Base-by-base conservation (phyloP, 2,113 vertebrate species). In the Lates calcarifer region DNA sequence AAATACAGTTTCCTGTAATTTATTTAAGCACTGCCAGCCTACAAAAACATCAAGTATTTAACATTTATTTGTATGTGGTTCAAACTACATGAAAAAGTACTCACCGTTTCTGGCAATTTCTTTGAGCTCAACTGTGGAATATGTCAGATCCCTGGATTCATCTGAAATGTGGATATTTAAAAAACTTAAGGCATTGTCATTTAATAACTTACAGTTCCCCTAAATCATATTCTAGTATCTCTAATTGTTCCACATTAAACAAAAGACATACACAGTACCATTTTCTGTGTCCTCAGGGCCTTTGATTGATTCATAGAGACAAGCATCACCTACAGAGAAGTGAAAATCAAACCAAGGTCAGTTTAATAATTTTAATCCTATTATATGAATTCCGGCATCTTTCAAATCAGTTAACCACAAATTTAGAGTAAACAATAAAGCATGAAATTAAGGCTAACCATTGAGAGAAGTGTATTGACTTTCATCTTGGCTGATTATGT, bases 111-210 rank as follows among this genome's bases (percentile, higher is more conserved):
- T 65, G n/a, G 9, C 13, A 17, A 33, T 12, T 14, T 41, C 43
- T 57, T 57, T 66, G 11, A 76, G n/a, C 31, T 65, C 60, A 2
- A 79, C 11, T 20, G 6, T 28, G 37, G 49, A 45, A 57, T 65
- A 65, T 56, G 29, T 47, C 7, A 18, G 17, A 24, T 72, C 60
- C 14, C n/a, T 12, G 5, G 11, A 26, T 64, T 72, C 49, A 33
- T 56, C 77, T 79, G 35, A 43, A 66, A 66, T 45, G 11, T 0
- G 31, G 18, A 49, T 22, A 8, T 49, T 22, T 2, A 20, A 6
- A 3, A 55, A 58, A 58, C 56, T 10, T 58, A 3, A 31, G 20
- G 14, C 33, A 76, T 76, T 68, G 2, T 67, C 12, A 53, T 55
- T 41, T 4, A 64, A 2, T 65, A 5, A 24, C 39, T 60, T 24